These are phyloP conservation scores for Pipistrellus nathusii DNA, from an alignment of 2,797 vertebrate species.

Conservation along the genomic window DNA sequence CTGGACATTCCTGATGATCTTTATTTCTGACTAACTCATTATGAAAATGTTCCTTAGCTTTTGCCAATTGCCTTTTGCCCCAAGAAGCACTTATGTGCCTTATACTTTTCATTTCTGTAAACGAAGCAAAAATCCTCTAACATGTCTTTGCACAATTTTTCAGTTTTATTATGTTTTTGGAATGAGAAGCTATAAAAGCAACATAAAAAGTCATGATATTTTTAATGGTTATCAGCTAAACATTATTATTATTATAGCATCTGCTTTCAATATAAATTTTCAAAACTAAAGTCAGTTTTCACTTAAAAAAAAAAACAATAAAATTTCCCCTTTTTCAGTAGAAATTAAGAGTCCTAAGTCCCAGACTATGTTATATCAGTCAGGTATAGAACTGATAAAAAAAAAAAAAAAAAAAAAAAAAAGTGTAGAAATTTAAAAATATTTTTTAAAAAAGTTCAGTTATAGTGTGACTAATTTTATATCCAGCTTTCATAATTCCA, in stretches of 20 bases:
- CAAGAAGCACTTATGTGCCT: not conserved
- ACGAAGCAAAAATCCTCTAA: not conserved
- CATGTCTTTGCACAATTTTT: not conserved
- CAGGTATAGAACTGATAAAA: not conserved
- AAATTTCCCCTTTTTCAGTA: not conserved
- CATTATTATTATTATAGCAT: not conserved
- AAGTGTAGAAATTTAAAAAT: not conserved
- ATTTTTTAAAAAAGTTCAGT: not conserved
- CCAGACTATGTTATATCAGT: not conserved
- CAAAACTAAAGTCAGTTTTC: constrained; percentile 15
- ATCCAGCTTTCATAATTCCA: constrained; percentile 36
- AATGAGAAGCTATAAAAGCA: not conserved
- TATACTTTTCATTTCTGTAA: constrained; percentile 13
- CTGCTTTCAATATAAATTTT: not conserved
- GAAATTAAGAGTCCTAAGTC: constrained; percentile 2
- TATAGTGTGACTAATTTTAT: not conserved
- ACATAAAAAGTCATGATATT: not conserved
- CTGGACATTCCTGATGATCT: constrained; percentile 46
- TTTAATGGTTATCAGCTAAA: not conserved
- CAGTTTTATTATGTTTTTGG: constrained; percentile 26
- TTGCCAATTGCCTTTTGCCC: constrained; percentile 24
- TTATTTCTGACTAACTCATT: constrained; percentile 53
- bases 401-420: constrained; percentile 40
- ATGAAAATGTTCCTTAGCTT: constrained; percentile 52
- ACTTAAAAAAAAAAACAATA: not conserved